Percentiles rank a stretch among this genome's conserved stretches.
phyloP scores from a whole-genome alignment of 2,797 vertebrate genomes.

The Sebastes paucispinis region DNA sequence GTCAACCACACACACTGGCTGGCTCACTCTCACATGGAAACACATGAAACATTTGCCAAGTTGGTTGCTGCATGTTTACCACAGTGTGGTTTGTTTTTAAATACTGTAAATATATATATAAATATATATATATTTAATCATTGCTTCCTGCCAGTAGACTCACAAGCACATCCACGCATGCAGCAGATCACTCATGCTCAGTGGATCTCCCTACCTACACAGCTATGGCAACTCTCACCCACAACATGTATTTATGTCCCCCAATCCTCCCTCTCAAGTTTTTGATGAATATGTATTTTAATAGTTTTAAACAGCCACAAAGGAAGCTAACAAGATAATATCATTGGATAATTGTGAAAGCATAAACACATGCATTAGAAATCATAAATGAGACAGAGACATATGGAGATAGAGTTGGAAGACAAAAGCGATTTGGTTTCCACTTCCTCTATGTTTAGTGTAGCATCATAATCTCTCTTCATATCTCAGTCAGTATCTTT shows the following conservation, averaged over 20 bases:
- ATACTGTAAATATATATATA: not conserved
- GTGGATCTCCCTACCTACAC: not conserved
- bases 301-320: not conserved
- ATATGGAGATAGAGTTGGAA: not conserved
- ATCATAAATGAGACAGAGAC: not conserved
- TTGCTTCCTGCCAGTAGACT: not conserved
- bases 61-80: slow-evolving; percentile 1
- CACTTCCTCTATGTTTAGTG: not conserved
- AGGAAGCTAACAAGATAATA: not conserved
- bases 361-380: not conserved
- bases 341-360: not conserved
- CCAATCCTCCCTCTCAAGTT: not conserved
- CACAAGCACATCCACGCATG: not conserved
- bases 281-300: not conserved
- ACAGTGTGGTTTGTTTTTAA: not conserved
- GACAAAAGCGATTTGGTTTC: not conserved
- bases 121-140: not conserved
- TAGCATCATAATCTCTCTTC: not conserved
- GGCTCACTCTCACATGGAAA: not conserved
- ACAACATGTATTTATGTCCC: not conserved
- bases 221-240: slow-evolving; percentile 15
- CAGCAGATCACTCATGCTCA: not conserved
- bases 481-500: not conserved
- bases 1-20: not conserved
- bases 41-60: not conserved